phyloP scores from a whole-genome alignment of 2,113 vertebrate genomes.

The Tachysurus vachellii region DNA sequence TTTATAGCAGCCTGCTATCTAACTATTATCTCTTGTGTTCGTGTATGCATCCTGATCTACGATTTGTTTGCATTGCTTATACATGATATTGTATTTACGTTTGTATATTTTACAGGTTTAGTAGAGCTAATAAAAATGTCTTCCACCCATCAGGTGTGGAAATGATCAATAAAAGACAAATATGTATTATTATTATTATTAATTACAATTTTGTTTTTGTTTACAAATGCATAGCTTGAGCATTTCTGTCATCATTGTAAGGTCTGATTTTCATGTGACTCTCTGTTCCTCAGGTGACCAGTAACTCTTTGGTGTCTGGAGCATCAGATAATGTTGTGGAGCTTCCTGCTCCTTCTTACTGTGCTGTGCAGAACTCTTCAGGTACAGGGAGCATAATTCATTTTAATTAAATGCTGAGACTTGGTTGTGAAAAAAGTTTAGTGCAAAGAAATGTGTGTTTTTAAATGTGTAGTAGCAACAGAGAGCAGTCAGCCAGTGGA shows the following conservation, averaged over 20 bases:
- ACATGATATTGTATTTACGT: too few relatives aligned
- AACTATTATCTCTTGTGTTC: background rate
- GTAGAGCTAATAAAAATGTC: background rate
- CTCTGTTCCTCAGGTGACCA: constrained; percentile 58
- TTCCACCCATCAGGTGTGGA: background rate
- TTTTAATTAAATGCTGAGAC: background rate
- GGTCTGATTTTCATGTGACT: background rate
- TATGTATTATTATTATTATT: too few relatives aligned
- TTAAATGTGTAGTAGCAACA: constrained; percentile 70
- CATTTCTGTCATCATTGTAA: background rate
- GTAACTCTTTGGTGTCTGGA: constrained; percentile 61
- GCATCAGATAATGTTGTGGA: constrained; percentile 57
- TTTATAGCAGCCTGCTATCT: background rate
- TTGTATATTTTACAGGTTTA: background rate
- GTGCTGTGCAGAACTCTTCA: constrained; percentile 43
- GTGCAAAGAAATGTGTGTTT: background rate
- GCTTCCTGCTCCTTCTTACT: constrained; percentile 49
- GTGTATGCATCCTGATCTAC: background rate
- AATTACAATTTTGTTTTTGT: background rate
- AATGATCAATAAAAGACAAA: background rate
- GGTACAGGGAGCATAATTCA: constrained; percentile 24
- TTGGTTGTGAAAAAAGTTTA: background rate
- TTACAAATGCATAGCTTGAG: background rate
- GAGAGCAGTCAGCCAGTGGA: constrained; percentile 86
- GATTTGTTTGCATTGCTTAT: too few relatives aligned